Conservation (phyloP, 2,113 vertebrate genomes). For the Haplotaxodon microlepis region DNA sequence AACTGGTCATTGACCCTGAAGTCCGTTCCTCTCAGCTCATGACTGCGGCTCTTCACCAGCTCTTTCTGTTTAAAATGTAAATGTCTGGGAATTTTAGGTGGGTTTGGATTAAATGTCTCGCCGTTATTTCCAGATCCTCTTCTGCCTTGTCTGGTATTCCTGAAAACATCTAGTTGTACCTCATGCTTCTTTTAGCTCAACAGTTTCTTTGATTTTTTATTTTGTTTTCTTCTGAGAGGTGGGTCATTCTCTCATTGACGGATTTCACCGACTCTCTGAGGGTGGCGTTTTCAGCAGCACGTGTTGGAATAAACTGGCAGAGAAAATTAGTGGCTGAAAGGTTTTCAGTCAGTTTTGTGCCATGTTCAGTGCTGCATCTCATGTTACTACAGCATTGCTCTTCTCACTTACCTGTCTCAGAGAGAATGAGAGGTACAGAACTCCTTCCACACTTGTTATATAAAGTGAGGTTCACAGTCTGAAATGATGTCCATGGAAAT, state of each 20-base stretch:
- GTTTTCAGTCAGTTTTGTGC: not conserved
- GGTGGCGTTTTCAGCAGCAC: fast-evolving
- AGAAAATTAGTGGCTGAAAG: not conserved
- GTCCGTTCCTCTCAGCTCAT: not conserved
- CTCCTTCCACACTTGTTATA: not conserved
- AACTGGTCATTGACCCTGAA: not conserved
- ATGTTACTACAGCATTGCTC: not conserved
- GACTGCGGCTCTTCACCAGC: not conserved
- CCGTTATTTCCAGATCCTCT: not conserved
- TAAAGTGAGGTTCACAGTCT: not conserved
- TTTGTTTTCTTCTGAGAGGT: not conserved
- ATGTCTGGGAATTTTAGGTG: not conserved
- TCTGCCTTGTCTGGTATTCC: not conserved
- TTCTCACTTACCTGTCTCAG: not conserved
- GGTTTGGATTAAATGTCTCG: not conserved
- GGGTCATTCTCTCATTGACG: not conserved
- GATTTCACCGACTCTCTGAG: not conserved
- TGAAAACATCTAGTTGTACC: not conserved
- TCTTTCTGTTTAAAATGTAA: not conserved
- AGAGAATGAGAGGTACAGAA: not conserved
- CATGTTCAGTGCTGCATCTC: not conserved
- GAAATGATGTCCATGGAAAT: not conserved
- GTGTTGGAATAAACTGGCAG: not conserved
- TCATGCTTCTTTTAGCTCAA: not conserved
- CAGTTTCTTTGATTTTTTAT: not conserved